Evolutionary conservation across 2,113 vertebrate species (phyloP), one percentile per base, ranked within the genome.

Genomic region (Rhadina sibilatrix): DNA sequence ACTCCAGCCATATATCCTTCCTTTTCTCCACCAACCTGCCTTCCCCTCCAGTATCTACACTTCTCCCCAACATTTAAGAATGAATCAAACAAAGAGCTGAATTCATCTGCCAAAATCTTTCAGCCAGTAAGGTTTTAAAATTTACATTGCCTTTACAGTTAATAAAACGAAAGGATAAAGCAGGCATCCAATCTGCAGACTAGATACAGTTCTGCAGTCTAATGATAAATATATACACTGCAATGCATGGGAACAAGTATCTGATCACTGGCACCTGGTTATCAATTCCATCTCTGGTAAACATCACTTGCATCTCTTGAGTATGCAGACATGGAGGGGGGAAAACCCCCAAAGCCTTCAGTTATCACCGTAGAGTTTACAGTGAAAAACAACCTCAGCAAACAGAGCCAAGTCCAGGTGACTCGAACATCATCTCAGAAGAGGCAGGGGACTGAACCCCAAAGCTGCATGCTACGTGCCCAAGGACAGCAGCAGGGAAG

Each of bases 401-500:
- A 74, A 81, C 0, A 2, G 23, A 52, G 15, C 11, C 18, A 63
- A 49, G 54, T 38, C 12, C n/a, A 52, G 21, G 28, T 60, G 76
- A 72, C 40, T 50, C 53, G 33, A 52, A 7, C 3, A 12, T 20
- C 71, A 28, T 30, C 33, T 56, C 18, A 47, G 35, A 79, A 69
- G 44, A 77, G 35, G 30, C 12, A 68, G 50, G 6, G 31, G 19
- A 57, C 25, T 47, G 28, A 86, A 83, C 4, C 23, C 27, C 53
- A 79, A 83, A 92, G 38, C 30, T 3, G 0, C 47, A 50, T 0
- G 0, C 25, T 50, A 15, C 8, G 5, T 50, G 30, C 16, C 19
- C 9, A 11, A 79, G 17, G 38, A 40, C 4, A 74, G 59, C 40
- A 89, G 15, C 14, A 14, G 68, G 53, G 14, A 75, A 54, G 4